These are phyloP conservation scores for Myotis pilosus DNA, from an alignment of 2,797 vertebrate genomes.

Conservation along the genomic window DNA sequence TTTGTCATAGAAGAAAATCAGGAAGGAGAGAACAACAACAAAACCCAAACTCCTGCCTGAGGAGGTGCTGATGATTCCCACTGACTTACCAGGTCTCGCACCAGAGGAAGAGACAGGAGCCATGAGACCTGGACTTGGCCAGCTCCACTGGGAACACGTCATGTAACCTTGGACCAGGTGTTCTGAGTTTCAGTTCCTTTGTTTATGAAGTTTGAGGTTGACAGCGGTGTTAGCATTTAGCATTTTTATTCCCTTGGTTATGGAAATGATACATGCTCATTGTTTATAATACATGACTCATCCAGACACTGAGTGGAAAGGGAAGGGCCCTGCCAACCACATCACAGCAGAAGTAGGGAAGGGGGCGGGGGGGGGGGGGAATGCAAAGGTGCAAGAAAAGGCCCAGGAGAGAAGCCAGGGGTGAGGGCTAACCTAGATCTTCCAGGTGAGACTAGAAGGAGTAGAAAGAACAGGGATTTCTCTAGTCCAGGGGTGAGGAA, in stretches of 20 bases:
- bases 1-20: neutral
- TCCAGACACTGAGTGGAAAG: neutral
- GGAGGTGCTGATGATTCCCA: neutral
- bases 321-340: neutral
- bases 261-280: neutral
- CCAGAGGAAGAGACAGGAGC: neutral
- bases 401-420: neutral
- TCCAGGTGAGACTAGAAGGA: neutral
- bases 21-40: neutral
- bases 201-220: neutral
- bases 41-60: neutral
- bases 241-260: neutral
- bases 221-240: neutral
- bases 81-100: neutral
- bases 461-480: neutral
- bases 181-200: neutral
- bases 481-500: neutral
- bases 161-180: neutral
- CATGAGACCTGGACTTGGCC: neutral
- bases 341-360: neutral
- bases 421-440: neutral
- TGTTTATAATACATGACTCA: neutral
- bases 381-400: neutral
- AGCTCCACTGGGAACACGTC: neutral
- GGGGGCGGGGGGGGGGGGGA: rapidly evolving